Evolutionary conservation across 2,888 invertebrate species (phyloP), one percentile per base, ranked within the genome.

Genomic region (Oligia fasciuncula): DNA sequence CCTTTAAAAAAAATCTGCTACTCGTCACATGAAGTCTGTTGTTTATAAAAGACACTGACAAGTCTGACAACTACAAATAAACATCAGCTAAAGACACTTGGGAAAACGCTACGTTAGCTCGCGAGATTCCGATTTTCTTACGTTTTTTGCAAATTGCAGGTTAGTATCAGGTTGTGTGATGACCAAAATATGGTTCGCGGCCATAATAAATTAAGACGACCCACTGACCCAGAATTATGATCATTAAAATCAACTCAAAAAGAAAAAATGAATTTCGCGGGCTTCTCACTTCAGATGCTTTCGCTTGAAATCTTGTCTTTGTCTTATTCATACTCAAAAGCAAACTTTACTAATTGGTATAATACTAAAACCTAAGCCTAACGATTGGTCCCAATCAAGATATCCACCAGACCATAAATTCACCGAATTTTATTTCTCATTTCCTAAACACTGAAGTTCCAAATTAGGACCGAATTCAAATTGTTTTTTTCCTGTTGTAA

Each of bases 401-500:
- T 85, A 86, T 13, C 57, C 11, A 57, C 62, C 65, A 40, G 11
- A 66, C 76, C 40, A 81, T 81, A 81, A 85, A 83, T 85, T 73
- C 43, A 76, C 49, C 57, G 19, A 51, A 81, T 80, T 86, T 89
- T 79, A 77, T 74, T 85, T 76, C 65, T 63, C 46, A 72, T 76
- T 73, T 79, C 40, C 73, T 40, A 78, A 84, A 81, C 51, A 73
- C 65, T 13, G 17, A 66, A 72, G 35, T 72, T 54, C 71, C 66
- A 80, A 89, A 87, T 87, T 72, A 74, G 76, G 54, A 40, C 66
- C 54, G 49, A 71, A 54, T 69, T 57, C 43, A 66, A 80, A 83
- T 67, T 80, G 70, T 79, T 76, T 85, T 35, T 85, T 86, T 75
- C 66, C 66, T 76, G 80, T 81, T 77, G 5, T 76, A 79, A 84